phyloP scores from a whole-genome alignment of 2,797 vertebrate species.

The Paguma larvata region DNA sequence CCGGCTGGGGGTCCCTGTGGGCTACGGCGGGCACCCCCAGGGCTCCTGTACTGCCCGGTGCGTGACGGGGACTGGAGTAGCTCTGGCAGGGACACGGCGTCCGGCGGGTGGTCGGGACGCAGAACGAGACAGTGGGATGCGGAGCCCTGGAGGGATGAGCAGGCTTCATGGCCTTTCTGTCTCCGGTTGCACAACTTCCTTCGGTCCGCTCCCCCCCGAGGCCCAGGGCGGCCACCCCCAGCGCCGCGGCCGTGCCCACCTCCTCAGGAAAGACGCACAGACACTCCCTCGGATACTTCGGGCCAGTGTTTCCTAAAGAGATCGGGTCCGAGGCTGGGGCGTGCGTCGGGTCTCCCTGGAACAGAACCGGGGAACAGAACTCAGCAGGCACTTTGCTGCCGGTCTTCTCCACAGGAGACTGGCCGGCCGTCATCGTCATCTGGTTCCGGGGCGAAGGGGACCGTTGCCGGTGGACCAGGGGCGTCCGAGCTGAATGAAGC shows the following conservation, averaged over 20 bases:
- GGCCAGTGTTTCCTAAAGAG: rapidly evolving
- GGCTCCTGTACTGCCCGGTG: rapidly evolving
- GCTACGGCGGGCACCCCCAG: rapidly evolving
- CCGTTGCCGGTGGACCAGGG: rapidly evolving
- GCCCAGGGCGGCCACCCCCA: rapidly evolving
- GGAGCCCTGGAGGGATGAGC: rapidly evolving
- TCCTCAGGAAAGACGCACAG: rapidly evolving
- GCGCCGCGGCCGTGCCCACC: rapidly evolving
- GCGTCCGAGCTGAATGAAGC: neutral
- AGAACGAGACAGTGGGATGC: no score
- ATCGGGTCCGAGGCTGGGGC: rapidly evolving
- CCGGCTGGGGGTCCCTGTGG: rapidly evolving
- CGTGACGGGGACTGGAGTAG: neutral
- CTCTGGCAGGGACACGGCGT: no score
- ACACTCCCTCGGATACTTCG: rapidly evolving
- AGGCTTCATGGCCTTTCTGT: neutral
- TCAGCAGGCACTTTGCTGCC: rapidly evolving
- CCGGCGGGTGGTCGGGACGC: no score
- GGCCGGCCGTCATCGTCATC: rapidly evolving
- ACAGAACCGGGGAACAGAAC: rapidly evolving
- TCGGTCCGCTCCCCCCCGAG: no score
- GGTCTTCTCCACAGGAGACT: rapidly evolving
- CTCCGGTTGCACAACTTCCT: rapidly evolving
- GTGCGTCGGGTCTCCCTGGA: rapidly evolving
- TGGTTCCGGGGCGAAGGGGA: neutral